These are phyloP conservation scores for Marasmarcha lunaedactyla DNA, from an alignment of 2,888 invertebrate genomes.

Conservation along the genomic window DNA sequence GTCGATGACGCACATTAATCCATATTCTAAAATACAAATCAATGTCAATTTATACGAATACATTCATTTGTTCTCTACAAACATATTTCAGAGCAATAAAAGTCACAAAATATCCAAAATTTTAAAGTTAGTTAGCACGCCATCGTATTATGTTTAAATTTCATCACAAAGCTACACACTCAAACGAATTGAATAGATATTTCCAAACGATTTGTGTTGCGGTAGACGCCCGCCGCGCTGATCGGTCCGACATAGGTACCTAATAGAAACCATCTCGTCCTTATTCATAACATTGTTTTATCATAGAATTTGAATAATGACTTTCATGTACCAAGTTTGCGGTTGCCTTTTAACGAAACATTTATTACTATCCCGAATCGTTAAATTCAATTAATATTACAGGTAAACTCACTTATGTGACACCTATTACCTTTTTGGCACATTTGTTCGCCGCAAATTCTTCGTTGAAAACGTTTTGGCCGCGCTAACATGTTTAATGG, in stretches of 20 bases:
- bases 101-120: no score
- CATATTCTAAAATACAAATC: no score
- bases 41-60: no score
- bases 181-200: conserved; percentile 20
- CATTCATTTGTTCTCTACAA: no score
- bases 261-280: neutral
- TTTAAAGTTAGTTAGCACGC: no score
- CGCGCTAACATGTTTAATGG: conserved; percentile 41
- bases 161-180: conserved; percentile 14
- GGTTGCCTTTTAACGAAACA: neutral
- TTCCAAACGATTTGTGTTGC: conserved; percentile 18
- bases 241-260: neutral
- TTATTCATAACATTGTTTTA: neutral
- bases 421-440: neutral
- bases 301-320: neutral
- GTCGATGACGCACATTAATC: no score
- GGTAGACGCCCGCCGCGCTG: neutral
- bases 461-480: conserved; percentile 33
- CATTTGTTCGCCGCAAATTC: conserved; percentile 21
- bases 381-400: neutral
- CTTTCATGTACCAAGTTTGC: neutral
- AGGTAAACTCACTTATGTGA: neutral
- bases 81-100: no score
- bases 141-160: conserved; percentile 36
- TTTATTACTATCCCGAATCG: no score